Percentiles rank a stretch among this genome's conserved stretches.
phyloP scores from a whole-genome alignment of 2,113 vertebrate genomes.

The Seriola quinqueradiata region DNA sequence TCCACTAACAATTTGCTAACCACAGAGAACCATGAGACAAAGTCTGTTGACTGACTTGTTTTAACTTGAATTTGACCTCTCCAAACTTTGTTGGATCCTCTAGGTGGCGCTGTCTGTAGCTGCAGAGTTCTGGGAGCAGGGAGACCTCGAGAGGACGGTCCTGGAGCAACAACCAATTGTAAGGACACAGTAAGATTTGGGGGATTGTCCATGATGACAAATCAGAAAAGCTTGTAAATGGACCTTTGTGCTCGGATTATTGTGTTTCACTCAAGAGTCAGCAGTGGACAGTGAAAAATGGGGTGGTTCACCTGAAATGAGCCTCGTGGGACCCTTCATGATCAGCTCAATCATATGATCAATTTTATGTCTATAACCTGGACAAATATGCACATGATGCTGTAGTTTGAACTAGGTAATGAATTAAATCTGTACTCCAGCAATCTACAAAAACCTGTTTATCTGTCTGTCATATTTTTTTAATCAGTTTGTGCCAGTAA shows the following conservation, averaged over 20 bases:
- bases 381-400: background rate
- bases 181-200: conserved; percentile 54
- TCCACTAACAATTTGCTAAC: too few species aligned
- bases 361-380: background rate
- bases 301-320: too few species aligned
- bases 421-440: background rate
- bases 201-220: background rate
- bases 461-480: background rate
- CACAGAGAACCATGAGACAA: too few species aligned
- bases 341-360: background rate
- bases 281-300: too few species aligned
- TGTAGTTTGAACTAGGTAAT: background rate
- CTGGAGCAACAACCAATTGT: conserved; percentile 87
- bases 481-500: background rate
- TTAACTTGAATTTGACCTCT: too few species aligned
- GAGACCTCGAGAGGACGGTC: conserved; percentile 87
- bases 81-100: background rate
- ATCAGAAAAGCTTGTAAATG: too few species aligned
- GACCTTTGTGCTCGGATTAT: too few species aligned
- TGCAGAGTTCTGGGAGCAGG: conserved; percentile 90
- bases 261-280: too few species aligned
- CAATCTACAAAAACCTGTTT: background rate
- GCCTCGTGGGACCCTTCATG: background rate
- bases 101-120: conserved; percentile 88
- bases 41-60: too few species aligned